phyloP scores from a whole-genome alignment of 2,113 vertebrate genomes.

The Tragulus kanchil region DNA sequence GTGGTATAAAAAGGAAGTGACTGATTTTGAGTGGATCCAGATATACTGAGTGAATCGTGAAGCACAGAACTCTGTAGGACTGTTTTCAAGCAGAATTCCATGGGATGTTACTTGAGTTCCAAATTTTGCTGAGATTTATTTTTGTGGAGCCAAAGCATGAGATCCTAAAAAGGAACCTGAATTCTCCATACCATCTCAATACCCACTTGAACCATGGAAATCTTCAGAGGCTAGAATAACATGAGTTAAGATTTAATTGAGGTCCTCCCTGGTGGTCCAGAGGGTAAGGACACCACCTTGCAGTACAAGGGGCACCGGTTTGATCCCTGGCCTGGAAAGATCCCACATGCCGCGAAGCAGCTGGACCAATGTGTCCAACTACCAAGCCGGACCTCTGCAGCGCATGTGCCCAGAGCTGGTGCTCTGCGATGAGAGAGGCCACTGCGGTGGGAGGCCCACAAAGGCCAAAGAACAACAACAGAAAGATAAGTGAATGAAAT shows the following conservation, averaged over 20 bases:
- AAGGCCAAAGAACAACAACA: no score
- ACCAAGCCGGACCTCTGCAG: no score
- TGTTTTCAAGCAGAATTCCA: slow-evolving; percentile 17
- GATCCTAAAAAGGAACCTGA: background rate
- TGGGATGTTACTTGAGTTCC: background rate
- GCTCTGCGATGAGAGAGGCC: no score
- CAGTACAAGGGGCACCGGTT: no score
- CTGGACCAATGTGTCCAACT: no score
- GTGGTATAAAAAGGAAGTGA: background rate
- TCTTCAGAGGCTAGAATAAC: background rate
- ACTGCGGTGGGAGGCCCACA: no score
- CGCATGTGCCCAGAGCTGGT: no score
- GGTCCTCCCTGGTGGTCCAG: no score
- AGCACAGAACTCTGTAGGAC: background rate
- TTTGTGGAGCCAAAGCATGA: background rate
- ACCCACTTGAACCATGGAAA: background rate
- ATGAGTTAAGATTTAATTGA: background rate
- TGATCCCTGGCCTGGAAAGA: no score
- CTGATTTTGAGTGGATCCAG: background rate
- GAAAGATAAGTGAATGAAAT: no score
- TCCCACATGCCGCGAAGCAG: no score
- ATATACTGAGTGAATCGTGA: background rate
- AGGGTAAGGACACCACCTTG: no score
- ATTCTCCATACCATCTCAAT: background rate
- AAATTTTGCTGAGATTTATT: background rate